These are phyloP conservation scores for Willowsia nigromaculata DNA, from an alignment of 2,888 invertebrate genomes.

Conservation along the genomic window DNA sequence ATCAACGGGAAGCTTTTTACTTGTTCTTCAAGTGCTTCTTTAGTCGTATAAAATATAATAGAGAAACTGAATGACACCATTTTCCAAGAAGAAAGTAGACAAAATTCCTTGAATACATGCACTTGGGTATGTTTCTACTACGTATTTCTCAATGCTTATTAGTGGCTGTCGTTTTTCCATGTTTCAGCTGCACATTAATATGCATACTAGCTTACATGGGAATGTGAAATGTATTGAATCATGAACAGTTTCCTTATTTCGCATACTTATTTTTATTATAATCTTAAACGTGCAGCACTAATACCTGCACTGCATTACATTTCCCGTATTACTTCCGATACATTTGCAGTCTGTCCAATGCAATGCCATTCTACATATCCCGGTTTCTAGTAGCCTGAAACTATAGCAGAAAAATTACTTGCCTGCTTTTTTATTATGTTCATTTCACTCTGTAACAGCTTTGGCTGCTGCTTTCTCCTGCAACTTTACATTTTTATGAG, in stretches of 20 bases:
- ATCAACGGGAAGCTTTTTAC: no score
- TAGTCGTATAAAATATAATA: not conserved
- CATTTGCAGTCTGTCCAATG: not conserved
- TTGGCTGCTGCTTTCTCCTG: no score
- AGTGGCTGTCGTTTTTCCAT: not conserved
- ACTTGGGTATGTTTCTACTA: not conserved
- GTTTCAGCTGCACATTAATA: not conserved
- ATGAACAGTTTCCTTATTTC: not conserved
- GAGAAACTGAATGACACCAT: conserved; percentile 54
- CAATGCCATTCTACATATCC: no score
- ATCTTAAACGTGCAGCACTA: not conserved
- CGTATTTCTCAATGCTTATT: not conserved
- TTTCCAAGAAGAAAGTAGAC: conserved; percentile 41
- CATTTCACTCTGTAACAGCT: no score
- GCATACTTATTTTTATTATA: not conserved
- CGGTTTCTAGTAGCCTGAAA: no score
- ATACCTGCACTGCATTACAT: not conserved
- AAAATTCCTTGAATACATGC: conserved; percentile 11
- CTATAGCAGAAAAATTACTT: no score
- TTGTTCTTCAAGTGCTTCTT: not conserved
- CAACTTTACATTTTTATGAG: no score
- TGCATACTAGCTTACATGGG: not conserved
- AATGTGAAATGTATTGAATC: not conserved
- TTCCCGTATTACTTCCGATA: not conserved
- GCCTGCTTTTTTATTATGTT: no score